Conservation (phyloP, 2,888 invertebrate species). For the Agonum fuliginosum region DNA sequence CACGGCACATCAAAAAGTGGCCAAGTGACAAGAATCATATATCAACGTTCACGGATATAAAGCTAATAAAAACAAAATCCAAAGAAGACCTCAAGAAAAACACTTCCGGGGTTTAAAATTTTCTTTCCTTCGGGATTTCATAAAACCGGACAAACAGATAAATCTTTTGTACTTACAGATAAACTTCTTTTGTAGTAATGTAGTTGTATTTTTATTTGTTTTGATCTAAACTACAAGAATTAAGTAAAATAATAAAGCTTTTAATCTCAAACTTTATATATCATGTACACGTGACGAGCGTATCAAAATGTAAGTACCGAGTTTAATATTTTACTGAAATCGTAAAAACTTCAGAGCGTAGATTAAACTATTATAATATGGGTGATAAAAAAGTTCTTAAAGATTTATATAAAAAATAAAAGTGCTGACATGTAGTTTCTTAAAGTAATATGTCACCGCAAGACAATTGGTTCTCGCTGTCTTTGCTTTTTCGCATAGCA, state of each 20-base stretch:
- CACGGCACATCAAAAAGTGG: conserved; percentile 40
- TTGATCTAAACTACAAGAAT: background rate
- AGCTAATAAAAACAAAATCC: conserved; percentile 40
- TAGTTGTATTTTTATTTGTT: background rate
- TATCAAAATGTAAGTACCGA: conserved; percentile 4
- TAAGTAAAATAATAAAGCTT: background rate
- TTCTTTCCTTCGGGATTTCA: conserved; percentile 38
- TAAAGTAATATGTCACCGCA: conserved; percentile 37
- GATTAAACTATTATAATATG: conserved; percentile 31
- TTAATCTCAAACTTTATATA: conserved; percentile 20
- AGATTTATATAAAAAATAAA: conserved; percentile 38
- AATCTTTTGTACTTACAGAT: conserved; percentile 36
- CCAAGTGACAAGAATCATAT: conserved; percentile 51
- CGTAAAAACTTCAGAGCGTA: conserved; percentile 23
- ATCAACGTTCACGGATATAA: conserved; percentile 30
- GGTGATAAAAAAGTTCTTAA: conserved; percentile 36
- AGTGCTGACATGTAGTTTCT: conserved; percentile 32
- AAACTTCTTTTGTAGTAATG: background rate
- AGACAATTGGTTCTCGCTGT: conserved; percentile 46
- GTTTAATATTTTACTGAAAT: conserved; percentile 3
- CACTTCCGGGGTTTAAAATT: conserved; percentile 37
- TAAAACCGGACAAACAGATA: conserved; percentile 34
- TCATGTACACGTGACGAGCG: background rate
- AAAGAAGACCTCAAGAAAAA: conserved; percentile 28
- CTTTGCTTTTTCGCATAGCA: conserved; percentile 24